A percentile compares a stretch with the other conserved stretches of the same genome.
These are phyloP conservation scores for Cyphomyrus plagiostoma DNA, from an alignment of 2,113 vertebrate species.

Conservation along the genomic window DNA sequence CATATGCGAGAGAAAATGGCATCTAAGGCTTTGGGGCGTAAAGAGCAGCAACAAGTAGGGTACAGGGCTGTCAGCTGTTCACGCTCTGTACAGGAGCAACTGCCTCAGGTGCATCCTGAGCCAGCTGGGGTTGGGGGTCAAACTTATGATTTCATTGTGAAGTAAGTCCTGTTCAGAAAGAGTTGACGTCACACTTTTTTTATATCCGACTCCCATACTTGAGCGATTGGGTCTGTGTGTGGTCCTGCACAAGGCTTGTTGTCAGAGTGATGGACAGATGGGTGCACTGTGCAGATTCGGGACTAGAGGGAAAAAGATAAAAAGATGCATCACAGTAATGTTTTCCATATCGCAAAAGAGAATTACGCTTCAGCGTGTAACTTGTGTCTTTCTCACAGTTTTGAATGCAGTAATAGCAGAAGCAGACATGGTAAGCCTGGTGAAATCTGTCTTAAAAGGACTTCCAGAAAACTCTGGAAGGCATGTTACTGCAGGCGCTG, in stretches of 20 bases:
- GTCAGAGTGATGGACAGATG: not conserved
- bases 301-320: not conserved
- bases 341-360: not conserved
- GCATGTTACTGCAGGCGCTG: not conserved
- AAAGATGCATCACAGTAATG: not conserved
- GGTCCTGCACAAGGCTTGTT: conserved; percentile 25
- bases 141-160: not conserved
- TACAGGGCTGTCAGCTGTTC: not conserved
- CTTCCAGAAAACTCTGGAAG: not conserved
- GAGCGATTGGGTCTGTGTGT: not conserved
- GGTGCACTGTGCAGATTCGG: not conserved
- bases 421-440: not conserved
- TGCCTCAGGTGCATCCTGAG: not conserved
- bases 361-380: not conserved
- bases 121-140: not conserved
- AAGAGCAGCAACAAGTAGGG: not conserved
- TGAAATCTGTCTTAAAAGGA: not conserved
- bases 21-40: not conserved
- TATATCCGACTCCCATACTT: not conserved
- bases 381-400: not conserved
- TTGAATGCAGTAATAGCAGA: not conserved
- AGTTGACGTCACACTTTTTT: not conserved
- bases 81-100: not conserved
- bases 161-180: not conserved
- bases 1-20: not conserved